Conservation (phyloP, 2,888 invertebrate species). For the Meganola albula region DNA sequence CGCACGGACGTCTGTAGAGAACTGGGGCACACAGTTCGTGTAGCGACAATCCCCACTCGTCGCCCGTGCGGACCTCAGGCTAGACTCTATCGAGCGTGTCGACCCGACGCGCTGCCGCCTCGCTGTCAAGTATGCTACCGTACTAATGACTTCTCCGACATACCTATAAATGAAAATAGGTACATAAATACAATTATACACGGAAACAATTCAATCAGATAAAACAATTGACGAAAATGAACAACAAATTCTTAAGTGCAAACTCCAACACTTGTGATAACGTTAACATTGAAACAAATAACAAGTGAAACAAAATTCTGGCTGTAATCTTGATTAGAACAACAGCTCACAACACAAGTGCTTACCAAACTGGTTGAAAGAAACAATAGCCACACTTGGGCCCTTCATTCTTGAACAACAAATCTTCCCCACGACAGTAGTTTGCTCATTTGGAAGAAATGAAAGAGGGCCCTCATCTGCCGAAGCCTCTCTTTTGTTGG, state of each 20-base stretch:
- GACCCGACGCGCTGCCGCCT: too few relatives aligned
- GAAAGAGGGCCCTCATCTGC: constrained; percentile 62
- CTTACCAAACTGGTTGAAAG: constrained; percentile 61
- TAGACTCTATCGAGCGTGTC: too few relatives aligned
- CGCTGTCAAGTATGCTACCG: too few relatives aligned
- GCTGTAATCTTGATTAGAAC: constrained; percentile 64
- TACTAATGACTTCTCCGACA: too few relatives aligned
- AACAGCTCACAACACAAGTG: constrained; percentile 61
- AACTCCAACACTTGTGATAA: constrained; percentile 16
- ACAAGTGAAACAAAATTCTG: constrained; percentile 35
- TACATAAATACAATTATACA: too few relatives aligned
- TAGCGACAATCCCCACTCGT: too few relatives aligned
- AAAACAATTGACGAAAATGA: constrained; percentile 9
- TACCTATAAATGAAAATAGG: too few relatives aligned
- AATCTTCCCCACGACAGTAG: constrained; percentile 68
- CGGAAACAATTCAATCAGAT: too few relatives aligned
- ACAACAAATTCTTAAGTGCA: constrained; percentile 14
- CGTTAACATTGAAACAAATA: constrained; percentile 30
- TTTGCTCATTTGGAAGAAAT: constrained; percentile 77
- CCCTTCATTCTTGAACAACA: constrained; percentile 67
- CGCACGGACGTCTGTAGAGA: too few relatives aligned
- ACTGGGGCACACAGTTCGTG: too few relatives aligned
- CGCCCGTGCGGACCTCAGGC: too few relatives aligned
- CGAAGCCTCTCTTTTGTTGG: constrained; percentile 64
- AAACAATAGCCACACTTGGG: constrained; percentile 63